A percentile compares a stretch with the other conserved stretches of the same genome.
phyloP scores from a whole-genome alignment of 2,113 vertebrate genomes.

The Saguinus midas region DNA sequence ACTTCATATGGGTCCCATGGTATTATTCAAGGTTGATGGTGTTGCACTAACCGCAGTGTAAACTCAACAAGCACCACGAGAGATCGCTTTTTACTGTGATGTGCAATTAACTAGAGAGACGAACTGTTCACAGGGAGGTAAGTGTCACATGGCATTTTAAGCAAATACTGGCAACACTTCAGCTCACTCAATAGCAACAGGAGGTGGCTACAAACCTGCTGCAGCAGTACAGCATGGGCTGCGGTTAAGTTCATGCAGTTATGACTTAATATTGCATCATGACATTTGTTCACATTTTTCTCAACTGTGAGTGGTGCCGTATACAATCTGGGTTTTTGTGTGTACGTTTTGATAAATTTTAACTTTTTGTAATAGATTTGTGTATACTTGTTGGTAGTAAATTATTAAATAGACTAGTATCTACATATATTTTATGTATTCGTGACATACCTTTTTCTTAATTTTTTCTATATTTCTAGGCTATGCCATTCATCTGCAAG shows the following conservation, averaged over 20 bases:
- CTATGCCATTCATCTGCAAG: neutral
- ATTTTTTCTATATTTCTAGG: neutral
- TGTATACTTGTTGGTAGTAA: neutral
- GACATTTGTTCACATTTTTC: neutral
- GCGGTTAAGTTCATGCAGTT: neutral
- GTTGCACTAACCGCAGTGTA: neutral
- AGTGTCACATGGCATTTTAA: neutral
- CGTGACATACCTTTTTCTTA: neutral
- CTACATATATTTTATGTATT: neutral
- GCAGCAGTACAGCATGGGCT: neutral
- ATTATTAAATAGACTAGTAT: neutral
- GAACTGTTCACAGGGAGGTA: neutral
- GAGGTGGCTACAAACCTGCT: neutral
- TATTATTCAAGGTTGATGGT: neutral
- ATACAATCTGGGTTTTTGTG: neutral
- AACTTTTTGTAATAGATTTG: neutral
- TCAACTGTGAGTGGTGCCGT: neutral
- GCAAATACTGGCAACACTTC: neutral
- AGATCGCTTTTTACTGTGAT: neutral
- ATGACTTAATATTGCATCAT: neutral
- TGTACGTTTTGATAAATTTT: neutral
- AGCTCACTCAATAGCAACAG: neutral
- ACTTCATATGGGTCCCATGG: neutral
- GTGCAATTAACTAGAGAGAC: neutral
- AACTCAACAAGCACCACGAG: neutral